These are phyloP conservation scores for Drosophila subobscura DNA, from an alignment of 1,140 invertebrate genomes.

Conservation along the genomic window DNA sequence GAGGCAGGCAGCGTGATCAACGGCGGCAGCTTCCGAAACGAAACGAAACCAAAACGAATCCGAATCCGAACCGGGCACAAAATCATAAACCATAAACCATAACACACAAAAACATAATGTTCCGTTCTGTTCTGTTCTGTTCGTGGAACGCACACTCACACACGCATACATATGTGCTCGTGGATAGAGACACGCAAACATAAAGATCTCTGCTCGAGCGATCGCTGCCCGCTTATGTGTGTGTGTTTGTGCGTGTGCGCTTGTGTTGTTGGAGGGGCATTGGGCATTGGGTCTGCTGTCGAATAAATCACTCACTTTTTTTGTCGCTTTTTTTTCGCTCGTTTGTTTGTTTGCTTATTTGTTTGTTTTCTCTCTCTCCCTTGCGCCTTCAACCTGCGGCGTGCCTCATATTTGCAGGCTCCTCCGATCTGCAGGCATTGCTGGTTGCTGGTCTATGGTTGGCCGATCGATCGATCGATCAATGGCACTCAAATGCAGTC, in stretches of 20 bases:
- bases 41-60: conserved; percentile 32
- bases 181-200: not conserved
- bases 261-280: not conserved
- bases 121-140: no score
- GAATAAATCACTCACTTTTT: conserved; percentile 73
- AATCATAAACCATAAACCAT: conserved; percentile 60
- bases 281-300: conserved; percentile 16
- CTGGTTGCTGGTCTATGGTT: not conserved
- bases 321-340: conserved; percentile 43
- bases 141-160: conserved; percentile 1
- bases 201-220: not conserved
- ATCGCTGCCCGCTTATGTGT: not conserved
- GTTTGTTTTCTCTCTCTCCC: conserved; percentile 22
- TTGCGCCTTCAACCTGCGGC: conserved; percentile 35
- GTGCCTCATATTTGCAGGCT: conserved; percentile 40
- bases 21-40: conserved; percentile 67
- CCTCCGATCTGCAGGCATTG: not conserved
- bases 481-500: conserved; percentile 1
- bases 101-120: conserved; percentile 32
- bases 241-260: not conserved
- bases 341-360: conserved; percentile 41
- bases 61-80: conserved; percentile 27
- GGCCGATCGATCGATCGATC: conserved; percentile 28
- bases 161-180: not conserved
- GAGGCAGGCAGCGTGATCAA: not conserved